Base-by-base conservation (phyloP, 1,140 invertebrate genomes). In the Chrysopa pallens region DNA sequence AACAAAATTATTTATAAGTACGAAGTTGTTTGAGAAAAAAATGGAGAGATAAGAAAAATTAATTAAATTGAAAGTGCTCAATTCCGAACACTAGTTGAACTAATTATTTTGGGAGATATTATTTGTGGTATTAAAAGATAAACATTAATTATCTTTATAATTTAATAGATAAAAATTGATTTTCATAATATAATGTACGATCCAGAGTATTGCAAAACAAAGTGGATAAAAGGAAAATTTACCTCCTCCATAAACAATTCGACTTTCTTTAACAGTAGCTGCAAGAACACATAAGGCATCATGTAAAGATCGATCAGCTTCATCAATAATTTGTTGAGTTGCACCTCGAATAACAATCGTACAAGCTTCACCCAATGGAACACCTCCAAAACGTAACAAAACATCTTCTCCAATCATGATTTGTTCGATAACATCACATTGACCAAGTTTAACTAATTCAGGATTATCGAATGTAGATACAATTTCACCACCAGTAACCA, bases 321-420 rank as follows among this genome's bases (percentile, higher is more conserved):
- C 96, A 55, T 98, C 95, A 8, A 99, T 73, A 54, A 99, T 98
- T 66, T 99, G 96, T 58, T 97, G 84, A 4, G 96, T 99, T n/a
- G 96, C 93, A 42, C 95, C 96, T 44, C 96, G 78, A 42, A 99
- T 81, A 0, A 99, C 82, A 49, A 99, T 78, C 0, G 92, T 94
- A 61, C 96, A 99, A 6, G 96, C 96, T 61, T 98, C 88, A 17
- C 95, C 95, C 42, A 95, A 58, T 42, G 81, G 74, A 27, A 98
- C 92, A 36, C 92, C 95, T 36, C 88, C 89, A 65, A 99, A 98
- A 53, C 91, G 82, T 31, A 99, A 64, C 14, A 99, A 67, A 42
- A 82, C 87, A 55, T 99, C 95, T 67, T 99, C 96, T 27, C 96
- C 96, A 58, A 99, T 95, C 78, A 97, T 91, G 0, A 97, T 66